Conservation (phyloP, 2,113 vertebrate genomes). For the Lepus timidus region DNA sequence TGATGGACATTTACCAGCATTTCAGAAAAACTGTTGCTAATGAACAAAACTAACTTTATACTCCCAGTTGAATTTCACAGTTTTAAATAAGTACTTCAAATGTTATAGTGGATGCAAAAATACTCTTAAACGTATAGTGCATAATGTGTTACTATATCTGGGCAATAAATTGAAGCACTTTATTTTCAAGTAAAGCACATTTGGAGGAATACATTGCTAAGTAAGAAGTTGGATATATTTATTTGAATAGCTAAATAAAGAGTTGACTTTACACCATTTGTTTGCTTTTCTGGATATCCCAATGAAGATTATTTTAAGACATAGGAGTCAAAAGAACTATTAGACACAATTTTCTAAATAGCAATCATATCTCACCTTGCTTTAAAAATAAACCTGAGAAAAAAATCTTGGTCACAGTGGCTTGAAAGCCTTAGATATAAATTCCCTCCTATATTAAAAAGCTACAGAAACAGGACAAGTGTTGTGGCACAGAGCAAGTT, state of each 20-base stretch:
- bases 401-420: not conserved
- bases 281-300: not conserved
- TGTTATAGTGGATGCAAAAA: not conserved
- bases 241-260: conserved; percentile 2
- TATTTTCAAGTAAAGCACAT: not conserved
- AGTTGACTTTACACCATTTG: not conserved
- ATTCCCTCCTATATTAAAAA: not conserved
- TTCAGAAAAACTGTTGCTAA: not conserved
- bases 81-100: not conserved
- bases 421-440: not conserved
- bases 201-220: not conserved
- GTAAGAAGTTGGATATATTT: not conserved
- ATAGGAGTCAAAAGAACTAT: not conserved
- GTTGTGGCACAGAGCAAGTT: too few species aligned
- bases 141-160: not conserved
- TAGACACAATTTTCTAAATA: not conserved
- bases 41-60: not conserved
- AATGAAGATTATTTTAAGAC: not conserved
- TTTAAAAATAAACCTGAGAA: not conserved
- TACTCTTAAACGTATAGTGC: not conserved
- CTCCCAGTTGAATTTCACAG: not conserved
- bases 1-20: not conserved
- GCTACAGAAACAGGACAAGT: too few species aligned
- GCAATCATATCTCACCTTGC: not conserved
- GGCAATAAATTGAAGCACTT: not conserved